Base-by-base conservation (phyloP, 2,797 vertebrate species). In the Lates japonicus region DNA sequence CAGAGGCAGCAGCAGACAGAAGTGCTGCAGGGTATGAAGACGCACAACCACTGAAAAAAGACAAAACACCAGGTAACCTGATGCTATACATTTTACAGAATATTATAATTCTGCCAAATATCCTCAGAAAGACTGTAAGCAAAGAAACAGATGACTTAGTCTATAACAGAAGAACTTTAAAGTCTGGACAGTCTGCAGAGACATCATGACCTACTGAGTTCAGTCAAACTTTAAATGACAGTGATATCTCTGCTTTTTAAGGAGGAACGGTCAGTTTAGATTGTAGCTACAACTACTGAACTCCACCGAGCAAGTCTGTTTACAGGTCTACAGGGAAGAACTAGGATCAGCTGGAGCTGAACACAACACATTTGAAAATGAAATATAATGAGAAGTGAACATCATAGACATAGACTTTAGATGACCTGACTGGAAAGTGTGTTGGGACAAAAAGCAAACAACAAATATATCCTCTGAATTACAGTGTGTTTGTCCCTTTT, bases 1-100 rank as follows among this genome's bases (percentile, higher is more conserved):
- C 46, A 39, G 10, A 69, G 31, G 19, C 19, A 61, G 48, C 0
- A 64, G 61, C 46, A 64, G 29, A 72, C n/a, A 42, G 29, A 41
- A 58, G 20, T 42, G 58, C 60, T 54, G 52, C 5, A 29, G 65
- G 59, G 29, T 57, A 41, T 16, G n/a, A 65, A 69, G 39, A 41
- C 35, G 55, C 9, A 2, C 29, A 54, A 73, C 29, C 16, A 52
- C 35, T 17, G 13, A 49, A 66, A 68, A 63, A 63, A 52, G 70
- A 0, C 51, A 8, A 59, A 33, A 61, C 67, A 57, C 49, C 35
- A 46, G 46, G 54, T n/a, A 67, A 37, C 44, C 41, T n/a, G 31
- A 48, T 60, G 0, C 37, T n/a, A 33, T 0, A 29, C 3, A 13
- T 59, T 33, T 78, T 70, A 74, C 9, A 66, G 31, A 68, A 19